Base-by-base conservation (phyloP, 2,113 vertebrate genomes). In the Pterocles orientalis region DNA sequence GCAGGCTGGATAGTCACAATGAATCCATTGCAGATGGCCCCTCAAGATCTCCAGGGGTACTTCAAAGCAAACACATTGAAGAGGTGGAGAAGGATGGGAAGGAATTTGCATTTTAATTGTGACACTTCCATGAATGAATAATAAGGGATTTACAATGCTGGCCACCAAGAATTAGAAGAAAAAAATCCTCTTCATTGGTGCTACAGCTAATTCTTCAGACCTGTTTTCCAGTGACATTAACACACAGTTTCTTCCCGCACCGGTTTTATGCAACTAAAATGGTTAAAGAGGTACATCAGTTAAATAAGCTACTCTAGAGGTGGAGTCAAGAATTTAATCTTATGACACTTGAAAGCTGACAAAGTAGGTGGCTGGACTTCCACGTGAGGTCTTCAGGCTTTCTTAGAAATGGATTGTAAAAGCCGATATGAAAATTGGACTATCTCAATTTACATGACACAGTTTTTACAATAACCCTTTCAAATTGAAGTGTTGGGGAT, bases 41-140 rank as follows among this genome's bases (percentile, higher is more conserved):
- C 28, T 62, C 11, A 5, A 65, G 61, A 91, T 29, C 92, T 85
- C 86, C 45, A 50, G 90, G 92, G 77, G 77, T 17, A 97, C 92
- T 96, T 96, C 96, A 97, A 96, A 96, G 88, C 54, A 90, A 94
- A 87, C 1, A 1, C 39, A 65, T 3, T 61, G 39, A 92, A 20
- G 88, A 14, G 24, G 45, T 36, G n/a, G 29, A 89, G 41, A 10
- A 92, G 92, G 82, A 88, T 23, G 50, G 68, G 24, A 68, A 76
- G 72, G 92, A 82, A 95, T 96, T 95, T 96, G 86, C 96, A 96
- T 96, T 93, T 96, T 91, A 85, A 96, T 92, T 72, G 61, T 76
- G 92, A 92, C 69, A 75, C 57, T 92, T 51, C 36, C 77, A 89
- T 92, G 83, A 92, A 95, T 89, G 86, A 87, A 72, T 94, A 94